Base-by-base conservation (phyloP, 2,888 invertebrate species). In the Chromoteleia sp. region DNA sequence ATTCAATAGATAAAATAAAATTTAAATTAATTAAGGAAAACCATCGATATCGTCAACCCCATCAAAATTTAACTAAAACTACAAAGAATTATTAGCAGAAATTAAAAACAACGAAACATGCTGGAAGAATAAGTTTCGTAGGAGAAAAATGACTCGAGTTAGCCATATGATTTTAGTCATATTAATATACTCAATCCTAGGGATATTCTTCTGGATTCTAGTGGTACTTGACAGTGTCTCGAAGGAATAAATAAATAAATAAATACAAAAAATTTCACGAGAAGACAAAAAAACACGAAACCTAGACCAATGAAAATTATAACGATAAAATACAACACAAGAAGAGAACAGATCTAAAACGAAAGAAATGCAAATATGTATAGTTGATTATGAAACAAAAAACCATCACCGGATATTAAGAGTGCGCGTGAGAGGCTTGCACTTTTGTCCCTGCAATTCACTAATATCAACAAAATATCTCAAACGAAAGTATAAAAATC, bases 171-270 rank as follows among this genome's bases (percentile, higher is more conserved):
- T 85, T 83, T 87, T 86, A 85, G 84, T 87, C 79, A 82, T 83
- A 61, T 76, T 84, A 85, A 83, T 48, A 54, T n/a, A n/a, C 36
- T 73, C 84, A 87, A 88, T 88, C 89, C 90, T 87, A 88, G 89
- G 90, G 89, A 89, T 89, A 84, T 86, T 83, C 30, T 59, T 29
- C 84, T 86, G 87, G 88, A 90, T 90, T 91, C 89, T 89, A 90
- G 88, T 88, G 86, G 84, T 87, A 90, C 87, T 86, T 65, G 50
- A 48, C 29, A 39, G 12, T 76, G 41, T 61, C 12, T 4, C 14
- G 5, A 41, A 0, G 30, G 67, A 67, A 77, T 50, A 21, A 74
- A 61, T 36, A 54, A 61, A 58, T 8, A 65, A 77, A 67, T 21
- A 71, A 78, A 73, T 56, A n/a, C n/a, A n/a, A n/a, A n/a, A n/a